Conservation (phyloP, 2,797 vertebrate species). For the Thamnophis elegans region DNA sequence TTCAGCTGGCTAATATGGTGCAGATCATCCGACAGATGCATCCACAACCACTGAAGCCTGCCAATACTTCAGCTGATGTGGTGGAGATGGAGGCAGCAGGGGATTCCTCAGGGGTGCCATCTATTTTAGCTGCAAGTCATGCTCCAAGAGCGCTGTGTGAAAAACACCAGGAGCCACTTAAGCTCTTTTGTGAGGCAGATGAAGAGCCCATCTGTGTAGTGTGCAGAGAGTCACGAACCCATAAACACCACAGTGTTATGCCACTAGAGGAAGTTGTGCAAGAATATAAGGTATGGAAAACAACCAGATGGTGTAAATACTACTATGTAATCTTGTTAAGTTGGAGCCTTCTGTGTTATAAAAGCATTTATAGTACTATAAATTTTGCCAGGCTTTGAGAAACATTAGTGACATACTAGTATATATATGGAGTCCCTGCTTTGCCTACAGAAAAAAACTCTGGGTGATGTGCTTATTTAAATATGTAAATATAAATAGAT, state of each 20-base stretch:
- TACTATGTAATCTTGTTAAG: neutral
- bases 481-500: neutral
- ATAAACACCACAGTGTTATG: conserved; percentile 71
- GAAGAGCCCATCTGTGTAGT: conserved; percentile 75
- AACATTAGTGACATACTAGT: neutral
- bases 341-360: neutral
- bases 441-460: too few species aligned
- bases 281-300: conserved; percentile 68
- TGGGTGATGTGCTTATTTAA: neutral
- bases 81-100: rapidly evolving
- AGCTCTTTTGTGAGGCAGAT: conserved; percentile 72
- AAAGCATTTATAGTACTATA: neutral
- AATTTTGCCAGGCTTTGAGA: neutral
- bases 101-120: neutral
- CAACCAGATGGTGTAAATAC: neutral
- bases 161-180: conserved; percentile 71
- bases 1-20: conserved; percentile 75
- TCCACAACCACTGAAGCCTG: conserved; percentile 42
- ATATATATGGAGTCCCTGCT: neutral
- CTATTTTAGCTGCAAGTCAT: neutral
- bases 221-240: conserved; percentile 68
- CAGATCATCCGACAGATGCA: conserved; percentile 71
- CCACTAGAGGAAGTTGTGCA: conserved; percentile 74
- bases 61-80: rapidly evolving
- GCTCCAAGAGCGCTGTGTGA: conserved; percentile 39